Conservation (phyloP, 2,888 invertebrate genomes). For the Drosophila algonquin region DNA sequence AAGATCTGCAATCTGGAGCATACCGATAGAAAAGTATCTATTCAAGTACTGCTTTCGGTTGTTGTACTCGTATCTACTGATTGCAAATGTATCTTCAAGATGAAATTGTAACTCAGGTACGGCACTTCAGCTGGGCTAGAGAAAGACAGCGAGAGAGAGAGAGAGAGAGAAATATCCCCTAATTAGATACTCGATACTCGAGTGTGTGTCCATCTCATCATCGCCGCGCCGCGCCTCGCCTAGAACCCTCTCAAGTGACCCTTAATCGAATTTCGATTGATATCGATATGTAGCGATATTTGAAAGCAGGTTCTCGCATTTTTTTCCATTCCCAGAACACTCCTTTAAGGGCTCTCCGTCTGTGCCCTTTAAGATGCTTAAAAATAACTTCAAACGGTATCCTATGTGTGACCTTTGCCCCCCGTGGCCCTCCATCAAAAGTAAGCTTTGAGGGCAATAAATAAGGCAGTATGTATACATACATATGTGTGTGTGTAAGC, state of each 20-base stretch:
- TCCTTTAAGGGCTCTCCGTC: neutral
- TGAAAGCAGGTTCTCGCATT: slow-evolving; percentile 18
- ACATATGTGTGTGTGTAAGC: slow-evolving; percentile 3
- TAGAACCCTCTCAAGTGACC: neutral
- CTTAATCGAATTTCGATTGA: neutral
- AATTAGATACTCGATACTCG: neutral
- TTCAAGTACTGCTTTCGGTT: too few relatives aligned
- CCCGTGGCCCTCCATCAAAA: slow-evolving; percentile 15
- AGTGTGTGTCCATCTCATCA: neutral
- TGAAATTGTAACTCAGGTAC: too few relatives aligned
- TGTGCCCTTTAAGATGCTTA: slow-evolving; percentile 11
- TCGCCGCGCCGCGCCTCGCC: too few relatives aligned
- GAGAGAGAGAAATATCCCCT: neutral
- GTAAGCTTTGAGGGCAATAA: slow-evolving; percentile 34
- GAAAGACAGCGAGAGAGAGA: neutral
- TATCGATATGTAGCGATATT: neutral
- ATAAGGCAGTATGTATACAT: slow-evolving; percentile 25
- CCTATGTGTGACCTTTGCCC: slow-evolving; percentile 5
- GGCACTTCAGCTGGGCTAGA: too few relatives aligned
- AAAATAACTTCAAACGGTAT: slow-evolving; percentile 29
- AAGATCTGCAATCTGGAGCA: too few relatives aligned
- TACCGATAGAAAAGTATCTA: too few relatives aligned
- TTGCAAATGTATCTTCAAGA: neutral
- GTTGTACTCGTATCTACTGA: too few relatives aligned
- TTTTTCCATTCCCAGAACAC: slow-evolving; percentile 3